Evolutionary conservation across 2,113 vertebrate species (phyloP), one percentile per base, ranked within the genome.

Genomic region (Stegostoma tigrinum): DNA sequence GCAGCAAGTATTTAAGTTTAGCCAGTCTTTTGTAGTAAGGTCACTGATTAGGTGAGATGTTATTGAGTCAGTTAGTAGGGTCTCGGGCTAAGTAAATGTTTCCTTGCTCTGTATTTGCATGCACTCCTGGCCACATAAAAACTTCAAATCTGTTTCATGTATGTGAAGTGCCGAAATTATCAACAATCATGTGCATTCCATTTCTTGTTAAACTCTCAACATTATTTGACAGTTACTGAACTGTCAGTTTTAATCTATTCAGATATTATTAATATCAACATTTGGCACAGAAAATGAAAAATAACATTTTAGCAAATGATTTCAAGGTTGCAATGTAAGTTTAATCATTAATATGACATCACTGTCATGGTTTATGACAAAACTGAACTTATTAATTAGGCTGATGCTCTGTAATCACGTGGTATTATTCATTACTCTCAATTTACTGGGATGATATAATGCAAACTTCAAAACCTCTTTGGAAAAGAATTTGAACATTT

Each of bases 281-380:
- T 91, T 91, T 66, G 89, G 89, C 55, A 38, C 89, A 38, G 61
- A 91, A 91, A n/a, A 61, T 38, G 89, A 91, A 91, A 64, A 61
- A 61, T 61, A 91, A 38, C 48, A 90, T 55, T 55, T 45, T 52
- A 90, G 48, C 27, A 52, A 75, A 34, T 34, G 7, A 75, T 34
- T 75, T 75, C 72, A 75, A 75, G 72, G 30, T 34, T 34, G 30
- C 2, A 91, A 64, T n/a, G 30, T 30, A 90, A 90, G 87, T 52
- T 66, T 34, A n/a, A n/a, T 66, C 55, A 38, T 91, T 91, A 55
- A 91, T 66, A 42, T 61, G 5, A n/a, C 55, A 91, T 91, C 34
- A 66, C 21, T 19, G 34, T 34, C 61, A 66, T 91, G 1, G n/a
- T 91, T 64, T 66, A 64, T 91, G 55, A 91, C 27, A 34, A 61